Evolutionary conservation across 2,888 invertebrate species (phyloP).

Genomic region (Stictocephala bisonia): DNA sequence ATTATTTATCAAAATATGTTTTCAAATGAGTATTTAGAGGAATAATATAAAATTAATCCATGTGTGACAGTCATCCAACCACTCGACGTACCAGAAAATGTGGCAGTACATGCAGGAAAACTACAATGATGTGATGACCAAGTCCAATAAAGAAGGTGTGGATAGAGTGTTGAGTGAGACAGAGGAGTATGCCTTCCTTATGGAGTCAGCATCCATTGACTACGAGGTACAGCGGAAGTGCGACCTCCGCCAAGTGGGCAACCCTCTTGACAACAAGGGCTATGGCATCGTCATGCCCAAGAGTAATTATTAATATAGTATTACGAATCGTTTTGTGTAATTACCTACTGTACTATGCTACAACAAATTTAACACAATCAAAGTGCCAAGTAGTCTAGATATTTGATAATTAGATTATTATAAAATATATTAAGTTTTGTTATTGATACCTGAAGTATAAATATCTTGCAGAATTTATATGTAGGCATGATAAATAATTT

Average conservation of each 20-base stretch:
- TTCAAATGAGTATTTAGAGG: no score
- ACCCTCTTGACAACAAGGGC: slow-evolving; percentile 82
- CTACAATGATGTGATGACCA: slow-evolving; percentile 71
- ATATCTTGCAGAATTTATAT: no score
- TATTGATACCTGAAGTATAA: no score
- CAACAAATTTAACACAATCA: no score
- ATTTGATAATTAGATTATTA: no score
- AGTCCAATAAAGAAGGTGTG: slow-evolving; percentile 75
- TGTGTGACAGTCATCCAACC: slow-evolving; percentile 83
- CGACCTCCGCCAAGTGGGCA: slow-evolving; percentile 78
- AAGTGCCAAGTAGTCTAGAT: no score
- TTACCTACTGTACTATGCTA: no score
- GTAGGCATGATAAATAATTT: no score
- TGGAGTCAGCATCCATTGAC: slow-evolving; percentile 92
- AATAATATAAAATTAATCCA: no score
- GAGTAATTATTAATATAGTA: slow-evolving; percentile 66
- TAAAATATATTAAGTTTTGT: no score
- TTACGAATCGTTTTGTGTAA: no score
- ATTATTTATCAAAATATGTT: no score
- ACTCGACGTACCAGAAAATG: slow-evolving; percentile 83
- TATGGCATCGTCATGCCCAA: slow-evolving; percentile 89
- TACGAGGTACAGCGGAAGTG: slow-evolving; percentile 84
- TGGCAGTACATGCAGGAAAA: slow-evolving; percentile 77
- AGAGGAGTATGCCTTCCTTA: slow-evolving; percentile 83
- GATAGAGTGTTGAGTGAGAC: slow-evolving; percentile 70